Conservation (phyloP, 2,797 vertebrate genomes). For the Lagocephalus sceleratus region DNA sequence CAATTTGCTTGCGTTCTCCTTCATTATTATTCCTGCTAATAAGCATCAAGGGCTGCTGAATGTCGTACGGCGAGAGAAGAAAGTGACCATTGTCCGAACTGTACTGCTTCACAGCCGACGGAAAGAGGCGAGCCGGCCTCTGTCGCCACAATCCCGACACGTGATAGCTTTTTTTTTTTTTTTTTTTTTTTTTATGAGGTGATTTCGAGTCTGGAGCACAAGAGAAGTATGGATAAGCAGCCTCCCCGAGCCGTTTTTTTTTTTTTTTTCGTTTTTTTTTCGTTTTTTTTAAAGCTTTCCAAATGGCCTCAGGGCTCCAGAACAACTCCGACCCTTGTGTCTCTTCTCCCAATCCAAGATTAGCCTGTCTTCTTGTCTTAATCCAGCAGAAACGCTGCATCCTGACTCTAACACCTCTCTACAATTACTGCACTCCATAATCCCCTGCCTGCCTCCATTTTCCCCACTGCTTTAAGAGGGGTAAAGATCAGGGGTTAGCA, state of each 20-base stretch:
- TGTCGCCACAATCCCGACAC: constrained; percentile 29
- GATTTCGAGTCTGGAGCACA: constrained; percentile 52
- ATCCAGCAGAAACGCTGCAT: constrained; percentile 82
- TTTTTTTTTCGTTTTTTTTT: neutral
- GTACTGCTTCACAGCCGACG: constrained; percentile 1
- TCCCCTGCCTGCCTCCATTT: constrained; percentile 79
- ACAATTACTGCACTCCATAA: constrained; percentile 83
- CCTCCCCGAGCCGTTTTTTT: constrained; percentile 6
- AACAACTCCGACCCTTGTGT: constrained; percentile 77
- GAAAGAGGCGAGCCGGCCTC: constrained; percentile 25
- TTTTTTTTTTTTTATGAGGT: constrained; percentile 45
- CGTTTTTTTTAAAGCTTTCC: constrained; percentile 68
- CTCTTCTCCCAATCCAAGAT: constrained; percentile 80
- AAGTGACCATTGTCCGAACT: constrained; percentile 44
- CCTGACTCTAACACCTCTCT: constrained; percentile 82
- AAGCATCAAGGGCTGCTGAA: constrained; percentile 63
- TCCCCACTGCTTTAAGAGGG: constrained; percentile 76
- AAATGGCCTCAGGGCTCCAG: constrained; percentile 71
- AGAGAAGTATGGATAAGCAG: constrained; percentile 67
- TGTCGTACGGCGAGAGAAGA: constrained; percentile 39
- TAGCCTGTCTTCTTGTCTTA: constrained; percentile 82
- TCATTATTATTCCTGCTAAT: constrained; percentile 63
- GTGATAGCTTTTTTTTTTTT: constrained; percentile 24
- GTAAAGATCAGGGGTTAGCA: constrained; percentile 81
- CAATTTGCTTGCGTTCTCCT: constrained; percentile 49